phyloP scores from a whole-genome alignment of 2,888 invertebrate species.

The Physocephala rufipes region DNA sequence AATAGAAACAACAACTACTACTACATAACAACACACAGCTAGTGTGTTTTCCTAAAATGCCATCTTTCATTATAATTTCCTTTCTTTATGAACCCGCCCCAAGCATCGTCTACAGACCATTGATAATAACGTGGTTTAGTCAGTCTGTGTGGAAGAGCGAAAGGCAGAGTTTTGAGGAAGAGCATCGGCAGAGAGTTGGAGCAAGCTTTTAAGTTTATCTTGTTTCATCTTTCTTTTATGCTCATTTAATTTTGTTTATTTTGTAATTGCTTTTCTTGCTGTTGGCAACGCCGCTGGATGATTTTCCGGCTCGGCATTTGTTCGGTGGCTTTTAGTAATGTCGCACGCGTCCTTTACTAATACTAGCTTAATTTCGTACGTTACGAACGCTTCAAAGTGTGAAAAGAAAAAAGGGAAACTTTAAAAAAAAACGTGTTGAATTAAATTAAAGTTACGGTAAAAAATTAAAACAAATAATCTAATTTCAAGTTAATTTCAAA shows the following conservation, averaged over 20 bases:
- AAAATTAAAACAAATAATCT: too few relatives aligned
- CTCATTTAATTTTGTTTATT: conserved; percentile 12
- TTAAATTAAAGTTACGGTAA: too few relatives aligned
- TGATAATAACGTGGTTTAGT: not conserved
- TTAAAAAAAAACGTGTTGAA: too few relatives aligned
- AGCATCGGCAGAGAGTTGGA: not conserved
- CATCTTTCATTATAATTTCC: too few relatives aligned
- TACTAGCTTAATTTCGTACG: too few relatives aligned
- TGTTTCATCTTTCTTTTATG: conserved; percentile 3
- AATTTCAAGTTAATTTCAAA: too few relatives aligned
- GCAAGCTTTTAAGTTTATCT: conserved; percentile 18
- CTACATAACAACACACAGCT: not conserved
- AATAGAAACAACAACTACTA: not conserved
- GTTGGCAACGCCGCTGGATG: not conserved
- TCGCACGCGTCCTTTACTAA: conserved; percentile 17
- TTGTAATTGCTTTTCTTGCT: not conserved
- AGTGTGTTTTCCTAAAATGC: too few relatives aligned
- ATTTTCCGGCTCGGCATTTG: conserved; percentile 24
- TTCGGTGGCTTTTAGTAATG: not conserved
- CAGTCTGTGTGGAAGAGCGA: not conserved
- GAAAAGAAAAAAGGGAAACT: not conserved
- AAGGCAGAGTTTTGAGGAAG: too few relatives aligned
- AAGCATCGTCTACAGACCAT: too few relatives aligned
- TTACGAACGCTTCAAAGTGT: not conserved
- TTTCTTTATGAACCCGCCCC: too few relatives aligned